Evolutionary conservation across 2,888 invertebrate genomes (phyloP).

Genomic region (Incurvaria masculella): DNA sequence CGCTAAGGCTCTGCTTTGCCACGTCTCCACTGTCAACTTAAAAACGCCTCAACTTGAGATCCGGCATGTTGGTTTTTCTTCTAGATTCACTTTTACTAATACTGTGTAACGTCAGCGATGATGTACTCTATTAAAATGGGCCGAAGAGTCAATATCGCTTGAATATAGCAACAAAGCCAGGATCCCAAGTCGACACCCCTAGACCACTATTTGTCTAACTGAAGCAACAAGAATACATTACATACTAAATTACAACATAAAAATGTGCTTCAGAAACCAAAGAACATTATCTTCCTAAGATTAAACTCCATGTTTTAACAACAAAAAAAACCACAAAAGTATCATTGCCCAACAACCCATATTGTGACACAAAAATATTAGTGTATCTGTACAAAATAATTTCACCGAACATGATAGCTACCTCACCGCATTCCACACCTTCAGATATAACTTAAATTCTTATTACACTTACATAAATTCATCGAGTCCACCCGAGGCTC

Average conservation of each 20-base stretch:
- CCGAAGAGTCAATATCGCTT: too few relatives aligned
- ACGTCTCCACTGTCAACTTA: too few relatives aligned
- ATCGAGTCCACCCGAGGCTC: background rate
- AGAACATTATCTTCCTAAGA: background rate
- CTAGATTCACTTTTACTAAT: too few relatives aligned
- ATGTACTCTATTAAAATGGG: too few relatives aligned
- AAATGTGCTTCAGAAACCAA: background rate
- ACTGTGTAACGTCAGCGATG: background rate
- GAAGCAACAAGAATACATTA: background rate
- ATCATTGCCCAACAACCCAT: constrained; percentile 55
- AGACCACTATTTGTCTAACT: background rate
- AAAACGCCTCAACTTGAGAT: too few relatives aligned
- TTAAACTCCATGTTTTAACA: constrained; percentile 13
- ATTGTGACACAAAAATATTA: background rate
- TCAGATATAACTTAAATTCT: constrained; percentile 8
- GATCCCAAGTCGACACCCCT: too few relatives aligned
- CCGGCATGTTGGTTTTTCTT: too few relatives aligned
- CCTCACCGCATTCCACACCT: constrained; percentile 32
- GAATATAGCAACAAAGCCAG: too few relatives aligned
- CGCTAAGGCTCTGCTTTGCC: too few relatives aligned
- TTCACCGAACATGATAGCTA: constrained; percentile 48
- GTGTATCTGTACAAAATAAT: background rate
- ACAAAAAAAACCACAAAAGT: constrained; percentile 41
- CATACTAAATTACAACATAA: background rate
- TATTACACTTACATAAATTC: background rate